Base-by-base conservation (phyloP, 2,888 invertebrate genomes). In the Aporophyla nigra region DNA sequence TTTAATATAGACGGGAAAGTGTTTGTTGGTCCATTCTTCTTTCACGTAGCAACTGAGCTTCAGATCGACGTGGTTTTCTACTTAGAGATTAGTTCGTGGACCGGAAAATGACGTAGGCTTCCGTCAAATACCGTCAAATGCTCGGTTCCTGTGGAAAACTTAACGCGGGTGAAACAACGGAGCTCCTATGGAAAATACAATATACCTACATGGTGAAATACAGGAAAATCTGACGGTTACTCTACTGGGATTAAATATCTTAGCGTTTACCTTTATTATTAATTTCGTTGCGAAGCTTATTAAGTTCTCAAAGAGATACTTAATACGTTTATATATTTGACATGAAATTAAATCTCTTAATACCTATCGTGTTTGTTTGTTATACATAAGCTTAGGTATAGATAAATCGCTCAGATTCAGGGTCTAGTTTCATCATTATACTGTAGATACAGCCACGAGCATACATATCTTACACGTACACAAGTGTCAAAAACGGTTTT, bases 221-320 rank as follows among this genome's bases (percentile, higher is more conserved):
- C n/a, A n/a, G 14, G 16, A 53, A 65, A 21, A 49, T 78, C 9
- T 46, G 24, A 70, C 21, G 0, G 4, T n/a, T 77, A n/a, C 56
- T 53, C 51, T 68, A 43, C 33, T 33, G 14, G 21, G 53, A 27
- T 53, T 27, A 21, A 63, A 51, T 58, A 49, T 51, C 10, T 59
- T 46, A 65, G 46, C 19, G 14, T 19, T 53, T 54, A 9, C 21
- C 33, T 21, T 21, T 58, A 7, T 21, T 27, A 56, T 51, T 10
- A 43, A 76, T 43, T 40, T 56, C 33, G 4, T 43, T 12, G 51
- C 9, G 63, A 43, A 63, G 21, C 16, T 16, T 12, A 19, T 62
- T 14, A 58, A n/a, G 27, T 53, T 59, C 10, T 78, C 58, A 65
- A 78, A 78, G 78, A 54, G 14, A 27, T 65, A 40, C 24, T 53